Evolutionary conservation across 2,797 vertebrate species (phyloP), one percentile per base, ranked within the genome.

Genomic region (Sebastes diaconus): DNA sequence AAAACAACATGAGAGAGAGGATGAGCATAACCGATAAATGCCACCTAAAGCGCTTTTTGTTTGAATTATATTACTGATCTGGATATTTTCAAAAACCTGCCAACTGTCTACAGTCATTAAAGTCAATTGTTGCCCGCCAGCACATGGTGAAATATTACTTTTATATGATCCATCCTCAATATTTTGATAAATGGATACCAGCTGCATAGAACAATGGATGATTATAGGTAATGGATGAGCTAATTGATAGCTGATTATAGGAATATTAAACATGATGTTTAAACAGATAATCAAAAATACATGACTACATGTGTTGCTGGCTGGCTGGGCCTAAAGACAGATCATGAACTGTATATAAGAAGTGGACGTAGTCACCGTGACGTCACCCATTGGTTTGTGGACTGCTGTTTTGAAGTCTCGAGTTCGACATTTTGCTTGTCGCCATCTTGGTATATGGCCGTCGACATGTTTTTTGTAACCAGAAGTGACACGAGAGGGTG

Each of bases 151-250:
- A 68, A 57, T 75, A 63, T 60, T 25, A 29, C 39, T 72, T 73
- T 66, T 67, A 69, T 46, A 70, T 60, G 11, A 73, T 29, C 57
- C 30, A 63, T 68, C 59, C 16, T 61, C 27, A 82, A 22, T 70
- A 63, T 77, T 80, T 77, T 73, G n/a, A 60, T 73, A 12, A 80
- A 86, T 78, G 22, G 29, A 78, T 71, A 75, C 63, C 77, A 81
- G 61, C 78, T 83, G 80, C 36, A 32, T 24, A 60, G 58, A 83
- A 79, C 72, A 85, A 76, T 77, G 25, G 60, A 36, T 6, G 8
- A 58, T 79, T 70, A 74, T 54, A n/a, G 22, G 24, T 58, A 74
- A 72, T 27, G 72, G 11, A 60, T 24, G 57, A 36, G n/a, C 61
- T 70, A 59, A 61, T 58, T 77, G n/a, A 68, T 79, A 25, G 50